Evolutionary conservation across 2,113 vertebrate species (phyloP), one percentile per base, ranked within the genome.

Genomic region (Hydrochoerus hydrochaeris): DNA sequence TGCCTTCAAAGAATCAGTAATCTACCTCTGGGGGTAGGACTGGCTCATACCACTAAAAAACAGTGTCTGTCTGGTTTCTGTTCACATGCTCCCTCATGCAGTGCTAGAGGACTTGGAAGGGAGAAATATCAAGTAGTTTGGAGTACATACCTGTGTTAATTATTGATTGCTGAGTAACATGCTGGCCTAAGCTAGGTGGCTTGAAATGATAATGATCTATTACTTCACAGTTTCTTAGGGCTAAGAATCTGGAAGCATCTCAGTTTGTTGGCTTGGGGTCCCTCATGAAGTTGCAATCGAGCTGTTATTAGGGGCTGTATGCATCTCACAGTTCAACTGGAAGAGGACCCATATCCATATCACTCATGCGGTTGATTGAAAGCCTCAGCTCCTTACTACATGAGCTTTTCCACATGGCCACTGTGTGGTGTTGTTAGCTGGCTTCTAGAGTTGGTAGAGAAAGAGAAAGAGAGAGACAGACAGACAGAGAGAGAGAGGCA

Each of bases 381-480:
- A 46, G 2, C 20, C 58, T 44, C n/a, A 5, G 57, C 2, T 20
- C 49, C 24, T 32, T 49, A 3, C 3, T 11, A 0, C 0, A 3
- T 46, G 35, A 54, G 12, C 49, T 22, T 67, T 63, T 67, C 54
- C 38, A 58, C 3, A 11, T 14, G 24, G 20, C 20, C 44, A 6
- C 26, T 28, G 73, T 24, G 44, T 16, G 44, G 16, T 19, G 12
- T 38, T 35, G 9, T 32, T 41, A 54, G 24, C 32, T 49, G 11
- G 52, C 16, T 85, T 41, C 54, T 22, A 8, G 57, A 77, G 32
- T 32, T 13, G n/a, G 16, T n/a, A 52, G 54, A 20, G 3, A 14
- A 24, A 84, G 44, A 80, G 44, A 22, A 0, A 20, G 28, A 4
- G 4, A 19, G 35, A 52, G 24, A 14, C 0, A 52, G 14, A 63